Conservation (phyloP, 2,797 vertebrate species). For the Gallinago solitaria region DNA sequence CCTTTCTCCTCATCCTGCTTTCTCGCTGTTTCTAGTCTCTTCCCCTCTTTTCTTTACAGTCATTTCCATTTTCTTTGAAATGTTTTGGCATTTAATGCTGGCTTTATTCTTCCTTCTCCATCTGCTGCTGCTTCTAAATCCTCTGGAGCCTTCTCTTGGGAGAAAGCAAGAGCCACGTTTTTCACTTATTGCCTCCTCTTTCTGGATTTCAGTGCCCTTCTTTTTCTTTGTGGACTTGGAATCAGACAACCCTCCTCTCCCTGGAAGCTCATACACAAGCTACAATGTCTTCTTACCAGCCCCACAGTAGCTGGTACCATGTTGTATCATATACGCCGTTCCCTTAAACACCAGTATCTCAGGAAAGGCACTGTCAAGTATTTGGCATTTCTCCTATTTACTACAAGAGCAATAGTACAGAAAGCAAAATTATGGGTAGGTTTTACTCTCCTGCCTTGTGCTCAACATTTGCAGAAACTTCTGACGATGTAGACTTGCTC, state of each 20-base stretch:
- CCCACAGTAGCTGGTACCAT: background rate
- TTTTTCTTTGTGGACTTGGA: background rate
- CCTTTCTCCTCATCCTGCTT: conserved; percentile 35
- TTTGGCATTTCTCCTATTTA: background rate
- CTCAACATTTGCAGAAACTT: background rate
- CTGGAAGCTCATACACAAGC: background rate
- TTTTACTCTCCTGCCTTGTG: background rate
- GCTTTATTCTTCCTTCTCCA: conserved; percentile 70
- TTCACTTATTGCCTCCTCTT: background rate
- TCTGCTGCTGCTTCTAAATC: conserved; percentile 63
- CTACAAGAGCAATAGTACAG: background rate
- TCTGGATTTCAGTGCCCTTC: background rate
- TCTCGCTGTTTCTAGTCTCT: conserved; percentile 16
- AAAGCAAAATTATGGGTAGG: background rate
- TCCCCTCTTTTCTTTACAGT: conserved; percentile 60
- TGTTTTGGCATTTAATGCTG: conserved; percentile 61
- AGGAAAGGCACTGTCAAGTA: background rate
- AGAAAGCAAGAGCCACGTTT: background rate
- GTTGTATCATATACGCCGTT: background rate
- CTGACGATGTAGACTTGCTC: background rate
- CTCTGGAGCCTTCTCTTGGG: conserved; percentile 48
- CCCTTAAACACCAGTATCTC: background rate
- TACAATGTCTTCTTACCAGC: background rate
- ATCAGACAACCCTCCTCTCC: background rate
- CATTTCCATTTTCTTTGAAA: conserved; percentile 69